Percentiles rank a stretch among this genome's conserved stretches.
phyloP scores from a whole-genome alignment of 1,140 invertebrate species.

The Trichoplusia ni region DNA sequence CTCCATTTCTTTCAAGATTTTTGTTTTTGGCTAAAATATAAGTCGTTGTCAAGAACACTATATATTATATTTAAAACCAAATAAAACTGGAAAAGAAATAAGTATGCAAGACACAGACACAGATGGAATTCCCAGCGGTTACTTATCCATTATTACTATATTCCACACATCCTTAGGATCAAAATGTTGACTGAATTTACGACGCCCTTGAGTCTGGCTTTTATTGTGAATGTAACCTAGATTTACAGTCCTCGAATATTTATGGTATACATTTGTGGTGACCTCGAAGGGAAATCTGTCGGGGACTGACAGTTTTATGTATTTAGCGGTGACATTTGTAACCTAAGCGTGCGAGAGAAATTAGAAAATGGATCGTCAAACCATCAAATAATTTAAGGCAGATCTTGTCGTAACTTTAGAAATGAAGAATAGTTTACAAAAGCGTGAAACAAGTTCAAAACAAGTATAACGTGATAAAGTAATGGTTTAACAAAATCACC shows the following conservation, averaged over 20 bases:
- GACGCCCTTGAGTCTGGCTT: conserved; percentile 3
- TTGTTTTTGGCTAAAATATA: no score
- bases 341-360: conserved; percentile 5
- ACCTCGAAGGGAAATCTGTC: not conserved
- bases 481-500: no score
- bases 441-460: no score
- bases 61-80: no score
- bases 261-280: not conserved
- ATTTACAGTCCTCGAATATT: not conserved
- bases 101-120: no score
- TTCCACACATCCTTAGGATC: not conserved
- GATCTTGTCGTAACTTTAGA: no score
- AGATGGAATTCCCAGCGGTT: not conserved
- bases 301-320: conserved; percentile 12
- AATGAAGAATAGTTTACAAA: no score
- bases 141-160: not conserved
- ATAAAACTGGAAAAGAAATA: no score
- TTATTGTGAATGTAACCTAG: conserved; percentile 8
- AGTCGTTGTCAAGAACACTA: no score
- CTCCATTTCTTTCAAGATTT: no score
- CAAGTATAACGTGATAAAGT: no score
- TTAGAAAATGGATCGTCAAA: not conserved
- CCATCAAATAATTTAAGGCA: no score
- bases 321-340: not conserved
- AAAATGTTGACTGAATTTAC: conserved; percentile 1